Base-by-base conservation (phyloP, 2,113 vertebrate species). In the Notothenia rossii region DNA sequence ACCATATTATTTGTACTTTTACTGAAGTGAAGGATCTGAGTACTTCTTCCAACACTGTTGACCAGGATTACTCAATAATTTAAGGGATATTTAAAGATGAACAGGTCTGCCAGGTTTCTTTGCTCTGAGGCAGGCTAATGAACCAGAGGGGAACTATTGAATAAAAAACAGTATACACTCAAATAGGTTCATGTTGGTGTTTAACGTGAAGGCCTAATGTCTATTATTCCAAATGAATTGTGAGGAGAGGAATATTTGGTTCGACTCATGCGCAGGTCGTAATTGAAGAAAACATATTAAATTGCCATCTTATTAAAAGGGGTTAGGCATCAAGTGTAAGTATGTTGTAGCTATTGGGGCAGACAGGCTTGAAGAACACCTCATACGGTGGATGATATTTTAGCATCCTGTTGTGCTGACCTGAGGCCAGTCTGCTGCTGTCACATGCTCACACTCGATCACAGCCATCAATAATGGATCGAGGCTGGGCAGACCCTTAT, bases 401-500 rank as follows among this genome's bases (percentile, higher is more conserved):
- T 40, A 7, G 36, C 36, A 40, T 40, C 36, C 36, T 40, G 36
- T 40, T 8, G 36, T 46, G 81, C 4, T 7, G 17, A 4, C 2
- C 10, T 15, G 4, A 25, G 33, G 5, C 2, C 5, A 15, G 9
- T 29, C 62, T 65, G 66, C 55, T 49, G 60, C 20, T 50, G 89
- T 84, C 88, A 88, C 72, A 25, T 81, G 82, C 60, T 29, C n/a
- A 64, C 67, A 82, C 82, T 79, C 48, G 50, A 85, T 72, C 80
- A 73, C 84, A 79, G 81, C 79, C 85, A 84, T 93, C 81, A 93
- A 93, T 93, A 91, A 93, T 93, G 56, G 77, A 92, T 88, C 53
- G 54, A 71, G 77, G 80, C 68, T 70, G n/a, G 68, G 51, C 76
- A 3, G 60, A 49, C 83, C 69, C 77, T 88, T 69, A 90, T 86